A percentile compares a stretch with the other conserved stretches of the same genome.
Evolutionary conservation across 2,888 invertebrate genomes (phyloP).

Genomic region (Hemicrepidius hirtus): DNA sequence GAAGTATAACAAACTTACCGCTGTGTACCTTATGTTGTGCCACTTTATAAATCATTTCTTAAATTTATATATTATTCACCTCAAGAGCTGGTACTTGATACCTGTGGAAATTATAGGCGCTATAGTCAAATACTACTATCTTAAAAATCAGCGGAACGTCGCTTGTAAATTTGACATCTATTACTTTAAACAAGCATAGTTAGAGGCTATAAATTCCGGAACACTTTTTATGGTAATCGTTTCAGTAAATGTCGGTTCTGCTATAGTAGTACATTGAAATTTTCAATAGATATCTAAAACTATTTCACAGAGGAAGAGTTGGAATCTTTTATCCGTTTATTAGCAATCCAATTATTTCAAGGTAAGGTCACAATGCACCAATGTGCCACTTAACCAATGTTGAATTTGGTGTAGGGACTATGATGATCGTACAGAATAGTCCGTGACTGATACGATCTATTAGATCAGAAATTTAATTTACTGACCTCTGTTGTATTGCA

Average conservation of each 20-base stretch:
- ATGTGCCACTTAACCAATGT: no score
- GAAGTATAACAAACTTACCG: background rate
- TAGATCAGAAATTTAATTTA: background rate
- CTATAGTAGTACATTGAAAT: no score
- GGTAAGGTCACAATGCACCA: no score
- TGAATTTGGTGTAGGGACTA: no score
- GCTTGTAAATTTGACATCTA: background rate
- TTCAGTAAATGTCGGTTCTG: no score
- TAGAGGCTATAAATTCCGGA: no score
- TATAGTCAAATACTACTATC: background rate
- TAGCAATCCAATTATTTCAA: no score
- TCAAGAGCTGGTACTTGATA: background rate
- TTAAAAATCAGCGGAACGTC: background rate
- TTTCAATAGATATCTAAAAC: no score
- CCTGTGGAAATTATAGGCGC: background rate
- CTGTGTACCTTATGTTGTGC: background rate
- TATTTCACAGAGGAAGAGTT: no score
- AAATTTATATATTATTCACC: conserved; percentile 9
- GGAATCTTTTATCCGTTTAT: no score
- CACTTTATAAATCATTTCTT: conserved; percentile 5
- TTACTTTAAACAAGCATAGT: background rate
- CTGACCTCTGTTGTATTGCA: background rate
- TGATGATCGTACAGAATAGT: no score
- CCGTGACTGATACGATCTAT: background rate
- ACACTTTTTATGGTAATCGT: no score